These are phyloP conservation scores for Drosophila mercatorum DNA, from an alignment of 2,888 invertebrate genomes.

Conservation along the genomic window DNA sequence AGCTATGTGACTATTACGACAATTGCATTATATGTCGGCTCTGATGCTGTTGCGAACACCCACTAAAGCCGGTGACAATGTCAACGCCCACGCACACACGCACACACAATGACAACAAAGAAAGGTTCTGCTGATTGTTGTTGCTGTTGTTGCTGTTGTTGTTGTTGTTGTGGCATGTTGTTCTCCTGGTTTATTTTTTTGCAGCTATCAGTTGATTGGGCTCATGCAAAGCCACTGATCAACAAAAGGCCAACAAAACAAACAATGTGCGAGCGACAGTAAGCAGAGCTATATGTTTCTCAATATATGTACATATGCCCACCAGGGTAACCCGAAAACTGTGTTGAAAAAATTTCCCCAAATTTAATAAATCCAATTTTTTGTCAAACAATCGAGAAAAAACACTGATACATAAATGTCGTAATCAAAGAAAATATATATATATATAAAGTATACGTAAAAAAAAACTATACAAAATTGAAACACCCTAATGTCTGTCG, in stretches of 20 bases:
- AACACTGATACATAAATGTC: not conserved
- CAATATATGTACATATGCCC: not conserved
- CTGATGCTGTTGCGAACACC: constrained; percentile 8
- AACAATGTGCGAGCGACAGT: constrained; percentile 22
- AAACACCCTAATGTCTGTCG: constrained; percentile 14
- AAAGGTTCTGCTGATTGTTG: constrained; percentile 6
- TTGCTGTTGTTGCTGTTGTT: constrained; percentile 5
- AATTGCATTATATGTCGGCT: constrained; percentile 20
- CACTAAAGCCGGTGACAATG: constrained; percentile 8
- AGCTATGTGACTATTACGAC: constrained; percentile 34
- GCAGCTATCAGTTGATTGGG: constrained; percentile 36
- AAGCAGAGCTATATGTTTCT: constrained; percentile 8
- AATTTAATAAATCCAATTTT: not conserved
- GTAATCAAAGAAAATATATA: not conserved
- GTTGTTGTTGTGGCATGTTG: constrained; percentile 1
- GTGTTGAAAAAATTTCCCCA: not conserved
- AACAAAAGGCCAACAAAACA: constrained; percentile 21
- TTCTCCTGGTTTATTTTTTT: not conserved
- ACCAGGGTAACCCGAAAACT: not conserved
- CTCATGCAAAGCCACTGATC: constrained; percentile 30
- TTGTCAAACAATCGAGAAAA: not conserved
- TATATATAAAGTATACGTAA: no score
- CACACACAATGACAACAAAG: constrained; percentile 15
- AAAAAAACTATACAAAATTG: not conserved
- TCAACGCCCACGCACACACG: constrained; percentile 7